Evolutionary conservation across 2,113 vertebrate genomes (phyloP), one percentile per base, ranked within the genome.

Genomic region (Struthidea cinerea): DNA sequence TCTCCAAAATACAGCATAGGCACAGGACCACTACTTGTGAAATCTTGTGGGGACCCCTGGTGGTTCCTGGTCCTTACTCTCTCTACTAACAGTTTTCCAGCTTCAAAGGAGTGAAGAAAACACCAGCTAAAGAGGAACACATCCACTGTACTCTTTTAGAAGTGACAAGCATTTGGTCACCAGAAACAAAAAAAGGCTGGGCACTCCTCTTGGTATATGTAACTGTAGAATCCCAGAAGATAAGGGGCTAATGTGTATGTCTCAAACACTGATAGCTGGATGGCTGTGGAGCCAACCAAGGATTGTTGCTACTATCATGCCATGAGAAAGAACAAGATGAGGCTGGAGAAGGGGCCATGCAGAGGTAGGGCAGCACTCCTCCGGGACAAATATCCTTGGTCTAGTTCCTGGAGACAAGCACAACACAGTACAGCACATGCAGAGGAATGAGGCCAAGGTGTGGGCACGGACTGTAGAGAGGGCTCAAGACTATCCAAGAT

Each of bases 391-490:
- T 17, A 60, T 47, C 39, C 24, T 61, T 7, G 11, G 32, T 41
- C 47, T 19, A 35, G 30, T 1, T 55, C 21, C 55, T 1, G 7
- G 21, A 69, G 9, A 61, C 15, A 68, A 18, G n/a, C 41, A 55
- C 17, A 47, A 27, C 10, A 7, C 15, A 11, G 37, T 5, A 74
- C 30, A 61, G 41, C 0, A 0, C n/a, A 32, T 35, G n/a, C 18
- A 6, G 30, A 35, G 12, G 23, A 42, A 55, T 3, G 30, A 69
- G 79, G 26, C 41, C 47, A 42, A 69, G 63, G 14, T 13, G 4
- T 42, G 47, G 30, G 21, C 47, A 39, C 1, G 1, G 39, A 60
- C 46, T 39, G 16, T 1, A 47, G 26, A 60, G 11, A 7, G 21
- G 21, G 21, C 61, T 47, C 21, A 49, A 76, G 20, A 16, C 39